These are phyloP conservation scores for Pemphigus obesinymphae DNA, from an alignment of 1,140 invertebrate genomes.

Conservation along the genomic window DNA sequence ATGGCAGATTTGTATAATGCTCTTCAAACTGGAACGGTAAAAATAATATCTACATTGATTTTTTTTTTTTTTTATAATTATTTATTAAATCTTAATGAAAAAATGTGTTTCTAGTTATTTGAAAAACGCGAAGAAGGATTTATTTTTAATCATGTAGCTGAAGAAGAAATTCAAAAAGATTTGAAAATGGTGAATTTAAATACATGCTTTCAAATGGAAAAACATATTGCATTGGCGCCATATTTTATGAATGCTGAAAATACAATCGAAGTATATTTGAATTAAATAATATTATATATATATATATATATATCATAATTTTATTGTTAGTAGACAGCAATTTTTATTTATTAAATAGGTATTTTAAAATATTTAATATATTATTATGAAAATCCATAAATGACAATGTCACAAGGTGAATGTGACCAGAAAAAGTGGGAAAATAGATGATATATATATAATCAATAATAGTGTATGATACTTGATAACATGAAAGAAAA, in stretches of 20 bases:
- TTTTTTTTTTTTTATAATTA: too few relatives aligned
- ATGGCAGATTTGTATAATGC: constrained; percentile 30
- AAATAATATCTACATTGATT: not conserved
- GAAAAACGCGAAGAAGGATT: constrained; percentile 35
- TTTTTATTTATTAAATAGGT: not conserved
- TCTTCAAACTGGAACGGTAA: not conserved
- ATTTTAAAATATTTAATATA: not conserved
- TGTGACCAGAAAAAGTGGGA: too few relatives aligned
- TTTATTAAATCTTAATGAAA: not conserved
- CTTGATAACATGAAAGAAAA: too few relatives aligned
- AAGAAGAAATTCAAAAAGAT: constrained; percentile 4
- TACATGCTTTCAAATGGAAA: constrained; percentile 16
- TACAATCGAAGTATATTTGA: not conserved
- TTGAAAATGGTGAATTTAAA: constrained; percentile 32
- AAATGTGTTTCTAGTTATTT: not conserved
- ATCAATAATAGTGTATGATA: too few relatives aligned
- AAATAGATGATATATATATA: too few relatives aligned
- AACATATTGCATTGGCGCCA: constrained; percentile 35
- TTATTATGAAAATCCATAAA: too few relatives aligned
- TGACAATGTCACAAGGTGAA: too few relatives aligned
- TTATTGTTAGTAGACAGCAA: not conserved
- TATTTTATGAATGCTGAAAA: constrained; percentile 18
- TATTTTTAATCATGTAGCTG: not conserved
- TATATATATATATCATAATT: not conserved
- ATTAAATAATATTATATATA: not conserved